Base-by-base conservation (phyloP, 2,113 vertebrate species). In the Anolis sagrei region DNA sequence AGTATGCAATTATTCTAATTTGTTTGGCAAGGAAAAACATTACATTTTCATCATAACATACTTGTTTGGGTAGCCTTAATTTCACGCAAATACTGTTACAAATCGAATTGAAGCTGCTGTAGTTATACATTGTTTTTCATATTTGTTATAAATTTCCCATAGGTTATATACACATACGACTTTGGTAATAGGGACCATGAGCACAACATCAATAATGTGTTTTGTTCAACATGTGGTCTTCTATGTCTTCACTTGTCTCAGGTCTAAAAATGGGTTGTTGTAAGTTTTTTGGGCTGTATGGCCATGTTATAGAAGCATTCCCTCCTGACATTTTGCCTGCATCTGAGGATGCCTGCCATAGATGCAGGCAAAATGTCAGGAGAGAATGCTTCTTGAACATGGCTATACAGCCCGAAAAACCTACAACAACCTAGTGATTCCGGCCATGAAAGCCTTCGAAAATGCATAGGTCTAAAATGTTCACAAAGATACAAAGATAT, bases 1-100 rank as follows among this genome's bases (percentile, higher is more conserved):
- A 61, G 91, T 86, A 80, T 91, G 54, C 82, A 93, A 21, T 70
- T 70, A 80, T 88, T 89, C 82, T 91, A 73, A 64, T 87, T 77
- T 91, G 80, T 48, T 91, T 93, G 90, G 95, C 95, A 94, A 93
- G 86, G 89, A 91, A 86, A 91, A 85, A 91, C 87, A 90, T 91
- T 91, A 93, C 78, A 79, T 86, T 88, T 11, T 89, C 88, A 91
- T 84, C 89, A 94, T 68, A 91, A 86, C 89, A 94, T 68, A 89
- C 89, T 94, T 89, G 88, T 93, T 84, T 86, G 87, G 14, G 85
- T 90, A 89, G 88, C 92, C 91, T 92, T 90, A 87, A 87, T 91
- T 83, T 91, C 86, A 85, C 90, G 49, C 49, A 8, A 92, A 16
- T 44, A 51, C 83, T 80, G 84, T 13, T 5, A 25, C 32, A 23